Evolutionary conservation across 1,140 invertebrate species (phyloP).

Genomic region (Trichomalopsis sarcophagae): DNA sequence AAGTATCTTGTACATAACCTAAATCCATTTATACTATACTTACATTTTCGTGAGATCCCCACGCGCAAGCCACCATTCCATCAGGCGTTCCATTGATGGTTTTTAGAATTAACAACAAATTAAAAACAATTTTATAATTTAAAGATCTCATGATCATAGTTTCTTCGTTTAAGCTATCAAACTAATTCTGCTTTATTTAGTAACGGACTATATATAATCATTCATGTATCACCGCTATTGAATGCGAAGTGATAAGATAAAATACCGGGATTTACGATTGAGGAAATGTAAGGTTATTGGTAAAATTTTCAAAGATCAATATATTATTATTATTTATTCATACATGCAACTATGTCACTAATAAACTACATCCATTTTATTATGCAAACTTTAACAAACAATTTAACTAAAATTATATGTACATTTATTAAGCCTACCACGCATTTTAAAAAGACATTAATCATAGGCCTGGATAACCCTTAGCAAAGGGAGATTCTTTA

Average conservation of each 20-base stretch:
- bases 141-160: background rate
- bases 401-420: too few relatives aligned
- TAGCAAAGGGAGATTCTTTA: too few relatives aligned
- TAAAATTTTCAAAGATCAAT: too few relatives aligned
- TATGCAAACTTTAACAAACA: too few relatives aligned
- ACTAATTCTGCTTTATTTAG: background rate
- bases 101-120: background rate
- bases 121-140: background rate
- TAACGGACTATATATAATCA: background rate
- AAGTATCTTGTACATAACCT: background rate
- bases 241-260: constrained; percentile 27
- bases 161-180: background rate
- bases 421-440: too few relatives aligned
- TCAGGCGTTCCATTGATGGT: background rate
- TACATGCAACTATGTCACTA: too few relatives aligned
- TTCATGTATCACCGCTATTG: background rate
- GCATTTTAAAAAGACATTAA: too few relatives aligned
- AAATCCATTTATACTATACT: background rate
- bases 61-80: background rate
- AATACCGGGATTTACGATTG: background rate
- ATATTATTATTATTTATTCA: too few relatives aligned
- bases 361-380: too few relatives aligned
- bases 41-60: background rate
- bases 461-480: too few relatives aligned
- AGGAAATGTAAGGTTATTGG: background rate